Conservation (phyloP, 2,797 vertebrate genomes). For the Trachurus trachurus region DNA sequence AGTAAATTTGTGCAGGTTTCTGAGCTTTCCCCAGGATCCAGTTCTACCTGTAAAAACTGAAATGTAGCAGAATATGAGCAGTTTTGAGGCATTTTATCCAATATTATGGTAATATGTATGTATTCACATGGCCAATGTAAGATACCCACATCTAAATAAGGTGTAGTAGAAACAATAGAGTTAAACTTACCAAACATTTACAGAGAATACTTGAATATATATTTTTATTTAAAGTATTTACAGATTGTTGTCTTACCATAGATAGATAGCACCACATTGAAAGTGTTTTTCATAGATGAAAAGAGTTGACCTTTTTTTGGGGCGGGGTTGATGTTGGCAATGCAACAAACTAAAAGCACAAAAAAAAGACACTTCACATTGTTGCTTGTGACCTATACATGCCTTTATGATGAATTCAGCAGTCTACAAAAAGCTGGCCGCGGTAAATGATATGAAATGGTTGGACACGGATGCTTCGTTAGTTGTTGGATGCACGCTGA, state of each 20-base stretch:
- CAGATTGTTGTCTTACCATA: constrained; percentile 73
- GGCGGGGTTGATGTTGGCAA: constrained; percentile 67
- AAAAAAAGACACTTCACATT: constrained; percentile 73
- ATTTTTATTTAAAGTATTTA: constrained; percentile 90
- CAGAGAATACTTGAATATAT: constrained; percentile 74
- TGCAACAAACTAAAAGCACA: constrained; percentile 70
- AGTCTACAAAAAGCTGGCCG: constrained; percentile 68
- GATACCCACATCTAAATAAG: not conserved
- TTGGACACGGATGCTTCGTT: constrained; percentile 43
- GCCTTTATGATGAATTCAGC: constrained; percentile 79
- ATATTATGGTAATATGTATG: not conserved
- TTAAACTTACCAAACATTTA: constrained; percentile 70
- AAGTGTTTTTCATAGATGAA: constrained; percentile 64
- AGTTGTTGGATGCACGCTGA: constrained; percentile 1
- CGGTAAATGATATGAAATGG: constrained; percentile 65
- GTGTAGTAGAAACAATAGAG: constrained; percentile 46
- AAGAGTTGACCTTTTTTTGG: constrained; percentile 22
- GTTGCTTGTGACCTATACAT: constrained; percentile 78
- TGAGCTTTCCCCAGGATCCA: not conserved
- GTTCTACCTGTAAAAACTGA: not conserved
- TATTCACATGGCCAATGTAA: constrained; percentile 2
- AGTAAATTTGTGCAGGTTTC: too few relatives aligned
- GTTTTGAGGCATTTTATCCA: not conserved
- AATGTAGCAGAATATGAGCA: not conserved
- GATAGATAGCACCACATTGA: constrained; percentile 77